Evolutionary conservation across 2,797 vertebrate species (phyloP).

Genomic region (Arrhamphus sclerolepis): DNA sequence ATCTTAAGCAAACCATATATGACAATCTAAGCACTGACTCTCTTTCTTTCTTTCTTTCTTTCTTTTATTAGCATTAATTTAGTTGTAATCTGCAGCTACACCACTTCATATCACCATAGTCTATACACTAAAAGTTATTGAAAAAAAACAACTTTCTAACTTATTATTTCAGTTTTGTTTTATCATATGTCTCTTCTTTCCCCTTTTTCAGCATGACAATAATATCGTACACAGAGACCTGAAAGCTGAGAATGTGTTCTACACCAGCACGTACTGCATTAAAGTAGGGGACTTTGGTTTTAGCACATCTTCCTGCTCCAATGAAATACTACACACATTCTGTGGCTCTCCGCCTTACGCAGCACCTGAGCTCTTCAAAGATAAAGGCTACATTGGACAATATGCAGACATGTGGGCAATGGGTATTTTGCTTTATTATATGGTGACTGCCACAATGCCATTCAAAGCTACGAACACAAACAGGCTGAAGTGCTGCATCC

Average conservation of each 20-base stretch:
- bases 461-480: slow-evolving; percentile 70
- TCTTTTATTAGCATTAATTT: too few species aligned
- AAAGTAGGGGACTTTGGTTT: slow-evolving; percentile 85
- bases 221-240: slow-evolving; percentile 82
- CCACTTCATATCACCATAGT: background rate
- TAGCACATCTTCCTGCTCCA: slow-evolving; percentile 63
- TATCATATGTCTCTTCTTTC: slow-evolving; percentile 12
- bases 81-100: background rate
- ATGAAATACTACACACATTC: slow-evolving; percentile 69
- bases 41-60: too few species aligned
- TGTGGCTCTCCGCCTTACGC: slow-evolving; percentile 82
- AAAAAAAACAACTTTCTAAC: background rate
- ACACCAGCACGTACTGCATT: slow-evolving; percentile 74
- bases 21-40: too few species aligned
- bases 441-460: slow-evolving; percentile 74
- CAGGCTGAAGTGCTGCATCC: slow-evolving; percentile 68
- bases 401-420: slow-evolving; percentile 79
- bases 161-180: background rate
- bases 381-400: slow-evolving; percentile 69
- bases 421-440: slow-evolving; percentile 81
- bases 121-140: background rate
- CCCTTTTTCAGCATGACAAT: slow-evolving; percentile 76
- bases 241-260: slow-evolving; percentile 83
- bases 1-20: too few species aligned
- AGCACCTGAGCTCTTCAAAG: slow-evolving; percentile 79